These are phyloP conservation scores for Pyrocoelia pectoralis DNA, from an alignment of 2,888 invertebrate genomes.

Conservation along the genomic window DNA sequence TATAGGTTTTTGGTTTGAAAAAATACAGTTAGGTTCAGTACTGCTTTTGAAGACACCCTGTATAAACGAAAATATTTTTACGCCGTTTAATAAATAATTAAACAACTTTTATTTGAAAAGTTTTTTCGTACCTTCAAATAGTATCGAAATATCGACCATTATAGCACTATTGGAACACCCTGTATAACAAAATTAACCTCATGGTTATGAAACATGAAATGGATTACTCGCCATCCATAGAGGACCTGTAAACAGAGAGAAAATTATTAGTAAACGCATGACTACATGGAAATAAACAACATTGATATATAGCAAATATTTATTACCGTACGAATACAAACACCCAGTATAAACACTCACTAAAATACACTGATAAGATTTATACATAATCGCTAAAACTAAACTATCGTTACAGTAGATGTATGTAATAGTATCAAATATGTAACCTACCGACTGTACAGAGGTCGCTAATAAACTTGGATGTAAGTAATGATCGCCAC, in stretches of 20 bases:
- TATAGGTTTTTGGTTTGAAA: too few relatives aligned
- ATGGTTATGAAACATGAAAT: conserved; percentile 17
- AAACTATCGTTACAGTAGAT: conserved; percentile 29
- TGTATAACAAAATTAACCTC: conserved; percentile 22
- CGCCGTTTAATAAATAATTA: too few relatives aligned
- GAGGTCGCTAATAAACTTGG: conserved; percentile 76
- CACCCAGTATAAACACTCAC: conserved; percentile 16
- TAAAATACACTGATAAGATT: conserved; percentile 27
- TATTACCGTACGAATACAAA: conserved; percentile 29
- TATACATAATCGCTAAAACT: conserved; percentile 33
- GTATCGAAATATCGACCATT: too few relatives aligned
- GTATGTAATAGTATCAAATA: conserved; percentile 20
- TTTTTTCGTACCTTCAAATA: too few relatives aligned
- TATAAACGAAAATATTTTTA: too few relatives aligned
- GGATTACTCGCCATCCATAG: conserved; percentile 13
- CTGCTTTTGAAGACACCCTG: too few relatives aligned
- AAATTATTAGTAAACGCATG: conserved; percentile 51
- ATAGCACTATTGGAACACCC: too few relatives aligned
- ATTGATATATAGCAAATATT: conserved; percentile 32
- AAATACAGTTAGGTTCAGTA: too few relatives aligned
- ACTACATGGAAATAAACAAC: conserved; percentile 45
- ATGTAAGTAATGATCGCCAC: conserved; percentile 79
- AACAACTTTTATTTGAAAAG: too few relatives aligned
- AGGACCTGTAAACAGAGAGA: conserved; percentile 55
- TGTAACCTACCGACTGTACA: conserved; percentile 50